phyloP scores from a whole-genome alignment of 1,140 invertebrate species.

The Lepidurus apus region DNA sequence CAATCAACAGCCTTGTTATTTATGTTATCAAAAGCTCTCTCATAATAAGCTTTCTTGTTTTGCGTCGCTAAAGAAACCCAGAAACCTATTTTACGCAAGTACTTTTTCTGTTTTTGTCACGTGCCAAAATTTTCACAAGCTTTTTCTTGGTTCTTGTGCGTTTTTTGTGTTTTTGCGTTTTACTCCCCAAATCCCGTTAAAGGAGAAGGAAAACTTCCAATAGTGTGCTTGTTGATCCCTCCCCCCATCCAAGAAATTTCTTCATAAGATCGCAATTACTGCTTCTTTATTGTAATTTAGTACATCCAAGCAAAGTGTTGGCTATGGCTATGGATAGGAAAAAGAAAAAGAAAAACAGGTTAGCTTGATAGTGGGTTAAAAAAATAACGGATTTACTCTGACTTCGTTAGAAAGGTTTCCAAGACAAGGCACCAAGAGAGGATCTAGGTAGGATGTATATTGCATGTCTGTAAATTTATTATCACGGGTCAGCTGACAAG shows the following conservation, averaged over 20 bases:
- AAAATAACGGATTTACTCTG: neutral
- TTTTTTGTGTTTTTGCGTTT: neutral
- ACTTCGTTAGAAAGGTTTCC: neutral
- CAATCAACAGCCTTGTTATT: constrained; percentile 12
- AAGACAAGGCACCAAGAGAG: neutral
- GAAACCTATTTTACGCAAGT: neutral
- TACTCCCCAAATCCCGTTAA: neutral
- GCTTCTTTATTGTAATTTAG: neutral
- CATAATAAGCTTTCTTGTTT: neutral
- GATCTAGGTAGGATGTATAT: neutral
- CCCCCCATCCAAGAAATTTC: neutral
- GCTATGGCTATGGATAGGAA: neutral
- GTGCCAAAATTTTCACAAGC: neutral
- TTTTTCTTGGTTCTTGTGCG: neutral
- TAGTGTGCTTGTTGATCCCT: neutral
- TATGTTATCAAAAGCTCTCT: neutral
- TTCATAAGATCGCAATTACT: neutral
- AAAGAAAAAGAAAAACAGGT: neutral
- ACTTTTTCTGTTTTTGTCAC: neutral
- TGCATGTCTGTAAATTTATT: constrained; percentile 16
- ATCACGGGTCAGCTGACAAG: neutral
- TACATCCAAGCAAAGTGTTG: neutral
- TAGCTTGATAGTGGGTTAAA: neutral
- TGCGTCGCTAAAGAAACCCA: neutral
- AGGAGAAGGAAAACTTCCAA: neutral